Base-by-base conservation (phyloP, 2,888 invertebrate genomes). In the Clitarchus hookeri region DNA sequence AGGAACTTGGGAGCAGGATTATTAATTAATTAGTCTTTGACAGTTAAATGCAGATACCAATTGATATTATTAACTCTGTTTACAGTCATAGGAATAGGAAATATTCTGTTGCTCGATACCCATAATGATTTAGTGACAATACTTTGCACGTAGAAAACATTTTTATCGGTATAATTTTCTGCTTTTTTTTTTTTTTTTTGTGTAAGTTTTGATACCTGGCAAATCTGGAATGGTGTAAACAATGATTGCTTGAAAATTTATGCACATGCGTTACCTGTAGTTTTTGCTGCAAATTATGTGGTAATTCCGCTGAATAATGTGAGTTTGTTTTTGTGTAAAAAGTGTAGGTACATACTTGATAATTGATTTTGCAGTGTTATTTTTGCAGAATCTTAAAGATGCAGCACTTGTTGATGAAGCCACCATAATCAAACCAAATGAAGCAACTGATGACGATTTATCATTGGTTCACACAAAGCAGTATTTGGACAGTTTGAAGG, bases 401-500 rank as follows among this genome's bases (percentile, higher is more conserved):
- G 94, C 93, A 26, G 92, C 94, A 8, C 92, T 96, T 86, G 90
- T 97, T 80, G 92, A 93, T 82, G 93, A 94, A 85, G 93, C 94
- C 13, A 93, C 93, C 80, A 92, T 95, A 84, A 94, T 96, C 16
- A 93, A 92, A 88, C 97, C 97, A 0, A 91, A 92, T 65, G 96
- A 97, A 92, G 96, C 96, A 0, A 93, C 93, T 16, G 93, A 94
- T 87, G 92, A 93, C 87, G 97, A 97, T 89, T 92, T 98, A 44
- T 91, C 95, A n/a, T 91, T 95, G 83, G 96, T 97, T 25, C 98
- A 98, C 90, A 94, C 95, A 0, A 93, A 93, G 88, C 93, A 93
- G 88, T 98, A 98, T 91, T 92, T 98, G 27, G 94, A 93, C 88
- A 95, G 95, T 88, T 92, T 97, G 85, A 96, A 95, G 92, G 95